These are phyloP conservation scores for Cydia strobilella DNA, from an alignment of 1,140 invertebrate genomes.

Conservation along the genomic window DNA sequence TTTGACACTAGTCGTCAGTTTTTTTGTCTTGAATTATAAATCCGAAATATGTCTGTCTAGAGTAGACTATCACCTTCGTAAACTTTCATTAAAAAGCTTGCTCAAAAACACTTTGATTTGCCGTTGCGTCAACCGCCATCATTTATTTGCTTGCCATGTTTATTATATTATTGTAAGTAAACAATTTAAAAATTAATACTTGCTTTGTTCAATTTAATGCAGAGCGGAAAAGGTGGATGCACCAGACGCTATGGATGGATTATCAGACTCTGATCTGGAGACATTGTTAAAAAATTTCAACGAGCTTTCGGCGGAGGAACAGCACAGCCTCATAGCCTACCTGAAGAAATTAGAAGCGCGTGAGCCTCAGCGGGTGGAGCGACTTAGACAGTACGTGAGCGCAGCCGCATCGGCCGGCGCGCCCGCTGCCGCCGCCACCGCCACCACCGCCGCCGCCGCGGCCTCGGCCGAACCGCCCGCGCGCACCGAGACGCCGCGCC, in stretches of 20 bases:
- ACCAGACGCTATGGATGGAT: constrained; percentile 83
- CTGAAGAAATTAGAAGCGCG: constrained; percentile 87
- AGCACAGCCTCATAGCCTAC: constrained; percentile 88
- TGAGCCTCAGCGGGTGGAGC: constrained; percentile 86
- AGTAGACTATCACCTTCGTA: no score
- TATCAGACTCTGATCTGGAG: constrained; percentile 88
- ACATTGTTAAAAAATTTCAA: constrained; percentile 88
- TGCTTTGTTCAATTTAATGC: constrained; percentile 29
- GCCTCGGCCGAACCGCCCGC: neutral
- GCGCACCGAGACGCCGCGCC: neutral
- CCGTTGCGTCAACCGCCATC: no score
- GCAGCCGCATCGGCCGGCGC: constrained; percentile 45
- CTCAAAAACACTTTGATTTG: no score
- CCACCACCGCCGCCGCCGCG: constrained; percentile 15
- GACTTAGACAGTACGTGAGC: constrained; percentile 78
- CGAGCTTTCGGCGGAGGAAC: constrained; percentile 87
- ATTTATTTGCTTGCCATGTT: no score
- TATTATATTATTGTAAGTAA: no score
- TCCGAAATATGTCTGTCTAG: no score
- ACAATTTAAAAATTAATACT: neutral
- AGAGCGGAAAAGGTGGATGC: constrained; percentile 57
- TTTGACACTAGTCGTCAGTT: no score
- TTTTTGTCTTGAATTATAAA: no score
- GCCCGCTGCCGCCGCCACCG: constrained; percentile 6
- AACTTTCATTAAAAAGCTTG: no score